Evolutionary conservation across 2,888 invertebrate genomes (phyloP), one percentile per base, ranked within the genome.

Genomic region (Selenia dentaria): DNA sequence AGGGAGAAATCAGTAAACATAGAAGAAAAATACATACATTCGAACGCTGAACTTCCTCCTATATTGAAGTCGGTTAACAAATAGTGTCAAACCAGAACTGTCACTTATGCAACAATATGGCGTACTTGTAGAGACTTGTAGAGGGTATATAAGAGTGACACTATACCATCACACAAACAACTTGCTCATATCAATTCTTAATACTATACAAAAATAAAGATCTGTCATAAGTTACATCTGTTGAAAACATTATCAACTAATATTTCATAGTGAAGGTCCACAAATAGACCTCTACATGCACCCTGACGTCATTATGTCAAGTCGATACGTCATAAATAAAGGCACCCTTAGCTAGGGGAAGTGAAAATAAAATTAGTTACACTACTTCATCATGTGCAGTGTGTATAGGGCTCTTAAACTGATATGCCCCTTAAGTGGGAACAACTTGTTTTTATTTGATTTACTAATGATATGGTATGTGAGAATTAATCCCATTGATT

Each of bases 351-450:
- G 10, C 26, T 28, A 6, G 72, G 73, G 69, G 68, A 63, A 55
- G 69, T 52, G 67, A 69, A 68, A 76, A 76, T 74, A 70, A 75
- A 74, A 77, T 76, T 76, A 72, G 75, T 73, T 67, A 67, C 70
- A 70, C 69, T 67, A 62, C 67, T 64, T 53, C 63, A 71, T 70
- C 69, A 65, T 50, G 40, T 49, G 40, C 20, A 27, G 51, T 47
- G 59, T 59, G 57, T 29, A 47, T 25, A 25, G 25, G 56, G 40
- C 50, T 49, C 64, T 59, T 57, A 50, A 56, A 52, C 55, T 32
- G 43, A 53, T 48, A 46, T 34, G 47, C 25, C 36, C 46, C 52
- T 58, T 55, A 44, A 54, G 45, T 51, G 43, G 31, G 12, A 25
- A 27, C 29, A 34, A 47, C 11, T 56, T 57, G 52, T 54, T 59